These are phyloP conservation scores for Peromyscus polionotus DNA, from an alignment of 2,113 vertebrate genomes.

Conservation along the genomic window DNA sequence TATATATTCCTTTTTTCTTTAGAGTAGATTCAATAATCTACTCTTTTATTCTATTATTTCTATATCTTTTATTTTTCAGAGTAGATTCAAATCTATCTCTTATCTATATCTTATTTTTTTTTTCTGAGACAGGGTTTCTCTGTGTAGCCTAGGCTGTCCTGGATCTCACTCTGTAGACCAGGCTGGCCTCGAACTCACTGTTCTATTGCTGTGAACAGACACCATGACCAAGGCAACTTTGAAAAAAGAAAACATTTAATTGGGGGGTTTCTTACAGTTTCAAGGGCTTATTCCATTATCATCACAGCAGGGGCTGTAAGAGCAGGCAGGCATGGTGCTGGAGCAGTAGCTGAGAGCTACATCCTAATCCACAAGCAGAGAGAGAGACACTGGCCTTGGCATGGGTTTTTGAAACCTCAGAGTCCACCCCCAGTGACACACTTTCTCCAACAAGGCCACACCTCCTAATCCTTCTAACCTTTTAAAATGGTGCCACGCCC, in stretches of 20 bases:
- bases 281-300: not conserved
- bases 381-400: not conserved
- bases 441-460: not conserved
- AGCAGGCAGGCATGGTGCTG: not conserved
- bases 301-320: accelerated
- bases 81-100: too few relatives aligned
- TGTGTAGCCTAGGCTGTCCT: too few relatives aligned
- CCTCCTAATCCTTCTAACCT: not conserved
- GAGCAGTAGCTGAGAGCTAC: not conserved
- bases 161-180: too few relatives aligned
- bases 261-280: not conserved
- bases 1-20: too few relatives aligned
- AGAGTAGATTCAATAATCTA: too few relatives aligned
- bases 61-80: too few relatives aligned
- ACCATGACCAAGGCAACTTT: not conserved
- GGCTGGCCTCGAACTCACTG: too few relatives aligned
- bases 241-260: not conserved
- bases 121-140: too few relatives aligned
- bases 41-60: too few relatives aligned
- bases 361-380: not conserved
- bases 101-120: too few relatives aligned
- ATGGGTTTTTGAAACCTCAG: not conserved
- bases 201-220: not conserved
- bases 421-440: not conserved
- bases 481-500: not conserved